A percentile compares a stretch with the other conserved stretches of the same genome.
phyloP scores from a whole-genome alignment of 1,140 invertebrate genomes.

The Neomicropteryx cornuta region DNA sequence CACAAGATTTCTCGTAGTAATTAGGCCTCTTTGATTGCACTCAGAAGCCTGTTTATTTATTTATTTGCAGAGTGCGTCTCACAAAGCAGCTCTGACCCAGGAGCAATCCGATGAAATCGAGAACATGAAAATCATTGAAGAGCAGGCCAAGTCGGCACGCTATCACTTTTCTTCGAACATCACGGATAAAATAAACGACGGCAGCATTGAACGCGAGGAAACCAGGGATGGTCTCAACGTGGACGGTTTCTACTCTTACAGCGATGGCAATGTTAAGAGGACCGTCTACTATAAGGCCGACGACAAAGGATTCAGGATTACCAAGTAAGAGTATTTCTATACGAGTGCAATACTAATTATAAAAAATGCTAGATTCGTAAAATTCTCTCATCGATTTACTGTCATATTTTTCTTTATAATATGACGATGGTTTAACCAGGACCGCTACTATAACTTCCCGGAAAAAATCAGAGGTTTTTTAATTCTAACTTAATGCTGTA shows the following conservation, averaged over 20 bases:
- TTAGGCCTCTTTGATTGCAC: too few relatives aligned
- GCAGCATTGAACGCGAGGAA: conserved; percentile 33
- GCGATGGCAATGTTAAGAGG: conserved; percentile 38
- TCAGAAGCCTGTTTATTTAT: too few relatives aligned
- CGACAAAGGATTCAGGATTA: conserved; percentile 40
- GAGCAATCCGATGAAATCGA: too few relatives aligned
- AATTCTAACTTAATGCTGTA: too few relatives aligned
- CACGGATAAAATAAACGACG: conserved; percentile 37
- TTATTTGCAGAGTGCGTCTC: too few relatives aligned
- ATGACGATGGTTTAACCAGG: conserved; percentile 2
- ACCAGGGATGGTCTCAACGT: conserved; percentile 33
- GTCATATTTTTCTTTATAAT: conserved; percentile 2
- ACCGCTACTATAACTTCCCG: background rate
- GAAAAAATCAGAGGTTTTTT: too few relatives aligned
- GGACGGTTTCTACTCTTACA: conserved; percentile 40
- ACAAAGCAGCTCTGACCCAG: too few relatives aligned
- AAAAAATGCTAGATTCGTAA: background rate
- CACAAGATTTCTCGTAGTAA: too few relatives aligned
- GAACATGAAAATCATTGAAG: too few relatives aligned
- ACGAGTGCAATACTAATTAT: background rate
- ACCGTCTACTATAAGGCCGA: conserved; percentile 40
- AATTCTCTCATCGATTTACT: background rate
- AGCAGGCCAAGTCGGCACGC: conserved; percentile 16
- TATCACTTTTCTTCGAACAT: conserved; percentile 35
- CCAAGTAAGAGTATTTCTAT: conserved; percentile 26